A percentile compares a stretch with the other conserved stretches of the same genome.
phyloP scores from a whole-genome alignment of 2,113 vertebrate genomes.

The Dicrurus megarhynchus region DNA sequence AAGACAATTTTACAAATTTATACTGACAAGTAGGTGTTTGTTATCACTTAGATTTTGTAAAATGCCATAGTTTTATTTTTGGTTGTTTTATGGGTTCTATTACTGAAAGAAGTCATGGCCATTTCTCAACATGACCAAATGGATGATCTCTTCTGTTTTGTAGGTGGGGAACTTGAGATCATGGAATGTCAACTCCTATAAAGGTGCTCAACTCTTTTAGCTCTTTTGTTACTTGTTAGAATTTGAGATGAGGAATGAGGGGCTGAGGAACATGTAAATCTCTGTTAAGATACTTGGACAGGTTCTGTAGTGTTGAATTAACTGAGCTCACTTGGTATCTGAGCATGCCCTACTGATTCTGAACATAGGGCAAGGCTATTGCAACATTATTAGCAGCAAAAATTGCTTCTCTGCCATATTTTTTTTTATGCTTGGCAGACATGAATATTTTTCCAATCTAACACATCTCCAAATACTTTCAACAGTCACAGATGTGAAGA shows the following conservation, averaged over 20 bases:
- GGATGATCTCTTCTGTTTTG: neutral
- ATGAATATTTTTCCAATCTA: neutral
- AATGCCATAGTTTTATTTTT: conserved; percentile 42
- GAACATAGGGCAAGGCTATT: neutral
- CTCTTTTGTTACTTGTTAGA: neutral
- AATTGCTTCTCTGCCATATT: neutral
- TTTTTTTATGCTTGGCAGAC: neutral
- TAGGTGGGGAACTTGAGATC: neutral
- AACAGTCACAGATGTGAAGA: neutral
- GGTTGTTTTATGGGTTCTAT: conserved; percentile 1
- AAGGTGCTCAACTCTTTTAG: neutral
- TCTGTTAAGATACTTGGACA: neutral
- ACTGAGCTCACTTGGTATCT: neutral
- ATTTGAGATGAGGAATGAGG: neutral
- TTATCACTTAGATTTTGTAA: conserved; percentile 30
- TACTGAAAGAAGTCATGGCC: neutral
- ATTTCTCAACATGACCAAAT: neutral
- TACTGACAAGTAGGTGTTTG: conserved; percentile 59
- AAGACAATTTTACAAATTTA: conserved; percentile 53
- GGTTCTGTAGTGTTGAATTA: neutral
- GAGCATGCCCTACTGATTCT: neutral
- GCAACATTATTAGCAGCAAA: neutral
- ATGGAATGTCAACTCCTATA: neutral
- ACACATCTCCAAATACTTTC: neutral
- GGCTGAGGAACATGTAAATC: neutral